Conservation (phyloP, 2,797 vertebrate species). For the Urocyon cinereoargenteus region DNA sequence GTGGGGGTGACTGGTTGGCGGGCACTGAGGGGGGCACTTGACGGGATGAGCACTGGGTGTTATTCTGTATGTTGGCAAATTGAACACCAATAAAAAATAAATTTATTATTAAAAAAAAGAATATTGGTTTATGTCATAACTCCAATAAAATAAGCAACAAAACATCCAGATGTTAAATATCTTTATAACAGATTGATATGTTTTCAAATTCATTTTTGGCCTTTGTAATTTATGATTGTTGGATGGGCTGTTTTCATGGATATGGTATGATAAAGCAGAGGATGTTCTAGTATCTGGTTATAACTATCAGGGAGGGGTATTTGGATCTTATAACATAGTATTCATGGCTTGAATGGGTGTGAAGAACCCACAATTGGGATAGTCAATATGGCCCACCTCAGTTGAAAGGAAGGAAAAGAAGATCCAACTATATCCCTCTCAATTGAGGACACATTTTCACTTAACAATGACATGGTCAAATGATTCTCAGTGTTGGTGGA, state of each 20-base stretch:
- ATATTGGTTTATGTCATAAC: background rate
- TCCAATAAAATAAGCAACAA: background rate
- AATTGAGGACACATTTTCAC: background rate
- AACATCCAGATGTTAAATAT: background rate
- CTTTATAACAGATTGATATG: background rate
- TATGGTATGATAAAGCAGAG: slow-evolving; percentile 8
- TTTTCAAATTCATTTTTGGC: slow-evolving; percentile 17
- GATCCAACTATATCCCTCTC: background rate
- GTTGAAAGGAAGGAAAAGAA: background rate
- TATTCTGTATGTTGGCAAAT: no score
- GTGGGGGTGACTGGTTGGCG: no score
- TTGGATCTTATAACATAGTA: background rate
- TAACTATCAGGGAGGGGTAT: background rate
- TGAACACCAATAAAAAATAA: no score
- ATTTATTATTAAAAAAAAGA: background rate
- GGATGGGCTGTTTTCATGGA: background rate
- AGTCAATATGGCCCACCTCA: background rate
- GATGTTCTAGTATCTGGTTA: background rate
- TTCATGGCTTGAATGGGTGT: background rate
- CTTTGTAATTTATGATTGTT: slow-evolving; percentile 23
- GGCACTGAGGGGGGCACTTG: no score
- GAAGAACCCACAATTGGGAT: background rate
- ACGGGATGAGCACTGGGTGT: no score
- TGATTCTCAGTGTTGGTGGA: background rate
- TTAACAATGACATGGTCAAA: background rate